Evolutionary conservation across 2,888 invertebrate species (phyloP).

Genomic region (Eudasyphora cyanicolor): DNA sequence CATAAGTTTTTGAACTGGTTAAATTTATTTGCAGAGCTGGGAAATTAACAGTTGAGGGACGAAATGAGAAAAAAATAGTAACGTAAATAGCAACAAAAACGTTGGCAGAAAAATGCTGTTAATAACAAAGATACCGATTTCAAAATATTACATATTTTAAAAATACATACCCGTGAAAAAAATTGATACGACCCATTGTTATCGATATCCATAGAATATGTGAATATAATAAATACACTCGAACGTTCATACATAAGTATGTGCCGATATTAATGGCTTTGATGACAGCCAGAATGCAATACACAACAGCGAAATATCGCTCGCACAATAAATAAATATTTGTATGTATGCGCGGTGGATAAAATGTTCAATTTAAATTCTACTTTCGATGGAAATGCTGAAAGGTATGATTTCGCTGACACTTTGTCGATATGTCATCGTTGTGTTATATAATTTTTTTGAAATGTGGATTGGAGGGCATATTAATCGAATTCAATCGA

Average conservation of each 20-base stretch:
- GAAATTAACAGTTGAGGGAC: too few species aligned
- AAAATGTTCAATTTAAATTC: conserved; percentile 29
- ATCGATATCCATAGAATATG: background rate
- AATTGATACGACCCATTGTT: too few species aligned
- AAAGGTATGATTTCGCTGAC: background rate
- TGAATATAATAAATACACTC: too few species aligned
- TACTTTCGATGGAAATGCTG: conserved; percentile 2
- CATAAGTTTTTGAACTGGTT: too few species aligned
- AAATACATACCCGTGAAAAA: too few species aligned
- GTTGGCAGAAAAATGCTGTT: too few species aligned
- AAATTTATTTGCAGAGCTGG: too few species aligned
- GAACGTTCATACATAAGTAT: background rate
- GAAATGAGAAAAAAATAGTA: too few species aligned
- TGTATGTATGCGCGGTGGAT: background rate
- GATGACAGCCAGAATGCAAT: background rate
- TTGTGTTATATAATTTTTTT: background rate
- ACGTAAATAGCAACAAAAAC: too few species aligned
- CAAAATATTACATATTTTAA: too few species aligned
- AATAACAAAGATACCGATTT: too few species aligned
- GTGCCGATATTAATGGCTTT: background rate
- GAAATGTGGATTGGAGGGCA: background rate
- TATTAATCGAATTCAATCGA: conserved; percentile 1
- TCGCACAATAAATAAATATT: background rate
- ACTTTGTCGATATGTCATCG: background rate
- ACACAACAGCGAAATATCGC: background rate